A percentile compares a stretch with the other conserved stretches of the same genome.
Evolutionary conservation across 2,888 invertebrate genomes (phyloP).

Genomic region (Meganola albula): DNA sequence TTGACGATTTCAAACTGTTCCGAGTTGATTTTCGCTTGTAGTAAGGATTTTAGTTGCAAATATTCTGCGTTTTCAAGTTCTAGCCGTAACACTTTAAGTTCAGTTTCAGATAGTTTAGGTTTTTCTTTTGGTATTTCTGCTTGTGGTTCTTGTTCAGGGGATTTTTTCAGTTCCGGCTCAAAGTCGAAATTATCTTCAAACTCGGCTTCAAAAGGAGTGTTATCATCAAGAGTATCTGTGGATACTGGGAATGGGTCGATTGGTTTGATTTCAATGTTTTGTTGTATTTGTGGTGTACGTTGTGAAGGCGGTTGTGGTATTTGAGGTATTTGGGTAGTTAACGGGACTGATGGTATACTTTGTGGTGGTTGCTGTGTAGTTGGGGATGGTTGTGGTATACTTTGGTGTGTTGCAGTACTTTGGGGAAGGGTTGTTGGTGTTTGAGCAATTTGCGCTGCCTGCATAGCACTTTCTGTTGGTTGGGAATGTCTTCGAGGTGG

Average conservation of each 20-base stretch:
- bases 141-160: conserved; percentile 38
- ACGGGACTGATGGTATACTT: too few relatives aligned
- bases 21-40: conserved; percentile 83
- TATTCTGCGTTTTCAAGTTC: conserved; percentile 83
- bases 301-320: too few relatives aligned
- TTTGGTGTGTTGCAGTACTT: too few relatives aligned
- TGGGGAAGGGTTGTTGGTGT: too few relatives aligned
- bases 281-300: too few relatives aligned
- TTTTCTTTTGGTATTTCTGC: conserved; percentile 48
- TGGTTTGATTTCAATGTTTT: too few relatives aligned
- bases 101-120: conserved; percentile 77
- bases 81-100: conserved; percentile 74
- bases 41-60: conserved; percentile 81
- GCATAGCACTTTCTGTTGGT: conserved; percentile 2
- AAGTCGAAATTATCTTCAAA: conserved; percentile 57
- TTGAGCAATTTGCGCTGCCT: too few relatives aligned
- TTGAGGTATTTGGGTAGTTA: too few relatives aligned
- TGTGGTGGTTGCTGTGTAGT: too few relatives aligned
- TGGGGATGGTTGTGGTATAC: too few relatives aligned
- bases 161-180: conserved; percentile 36
- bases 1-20: conserved; percentile 85
- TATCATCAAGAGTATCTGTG: conserved; percentile 33
- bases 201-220: conserved; percentile 51
- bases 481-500: conserved; percentile 33
- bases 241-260: conserved; percentile 33